phyloP scores from a whole-genome alignment of 2,113 vertebrate species.

The Eupsittula cactorum region DNA sequence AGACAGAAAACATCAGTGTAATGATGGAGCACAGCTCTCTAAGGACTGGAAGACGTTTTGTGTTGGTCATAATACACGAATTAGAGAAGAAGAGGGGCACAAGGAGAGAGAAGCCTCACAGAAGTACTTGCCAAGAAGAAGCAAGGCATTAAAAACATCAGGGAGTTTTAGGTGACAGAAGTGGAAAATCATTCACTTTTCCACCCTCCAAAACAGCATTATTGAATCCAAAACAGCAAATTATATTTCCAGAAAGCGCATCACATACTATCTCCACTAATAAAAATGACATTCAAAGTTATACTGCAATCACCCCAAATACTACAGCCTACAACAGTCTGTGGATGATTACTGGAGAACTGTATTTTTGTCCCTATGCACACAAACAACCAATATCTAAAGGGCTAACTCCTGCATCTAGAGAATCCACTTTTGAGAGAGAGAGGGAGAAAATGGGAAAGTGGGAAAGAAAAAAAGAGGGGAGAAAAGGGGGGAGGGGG shows the following conservation, averaged over 20 bases:
- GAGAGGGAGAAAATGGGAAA: neutral
- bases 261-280: neutral
- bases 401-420: neutral
- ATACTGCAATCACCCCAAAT: slow-evolving; percentile 16
- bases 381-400: neutral
- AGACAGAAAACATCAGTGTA: slow-evolving; percentile 3
- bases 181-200: neutral
- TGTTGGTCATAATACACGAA: slow-evolving; percentile 48
- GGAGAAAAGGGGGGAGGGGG: neutral
- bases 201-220: neutral
- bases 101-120: slow-evolving; percentile 11
- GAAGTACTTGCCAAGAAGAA: neutral
- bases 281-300: slow-evolving; percentile 39
- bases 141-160: neutral
- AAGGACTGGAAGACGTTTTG: slow-evolving; percentile 1
- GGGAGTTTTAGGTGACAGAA: slow-evolving; percentile 21
- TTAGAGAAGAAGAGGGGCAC: neutral
- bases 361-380: neutral
- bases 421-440: neutral
- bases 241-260: slow-evolving; percentile 15
- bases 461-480: neutral
- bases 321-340: slow-evolving; percentile 16
- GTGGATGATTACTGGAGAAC: neutral
- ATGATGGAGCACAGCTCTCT: slow-evolving; percentile 12
- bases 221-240: slow-evolving; percentile 1